Conservation (phyloP, 1,140 invertebrate species). For the Apis cerana region DNA sequence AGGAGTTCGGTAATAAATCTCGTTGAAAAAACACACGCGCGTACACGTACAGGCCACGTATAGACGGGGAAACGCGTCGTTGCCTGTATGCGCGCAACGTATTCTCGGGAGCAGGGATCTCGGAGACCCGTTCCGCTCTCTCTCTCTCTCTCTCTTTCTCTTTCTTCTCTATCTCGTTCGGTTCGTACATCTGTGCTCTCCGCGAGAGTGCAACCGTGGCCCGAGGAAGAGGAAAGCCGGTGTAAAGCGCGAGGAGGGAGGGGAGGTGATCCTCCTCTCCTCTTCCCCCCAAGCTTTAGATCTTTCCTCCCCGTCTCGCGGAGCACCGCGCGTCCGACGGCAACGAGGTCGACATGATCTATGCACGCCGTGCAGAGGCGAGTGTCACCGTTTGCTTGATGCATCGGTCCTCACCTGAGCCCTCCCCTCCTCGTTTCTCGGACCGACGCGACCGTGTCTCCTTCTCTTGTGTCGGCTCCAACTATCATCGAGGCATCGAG, state of each 20-base stretch:
- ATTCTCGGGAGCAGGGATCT: slow-evolving; percentile 49
- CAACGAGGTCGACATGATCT: slow-evolving; percentile 73
- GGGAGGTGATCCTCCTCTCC: neutral
- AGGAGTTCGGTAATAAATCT: slow-evolving; percentile 80
- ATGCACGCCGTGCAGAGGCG: slow-evolving; percentile 68
- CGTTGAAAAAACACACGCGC: slow-evolving; percentile 77
- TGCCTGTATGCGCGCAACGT: slow-evolving; percentile 31
- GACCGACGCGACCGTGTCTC: neutral
- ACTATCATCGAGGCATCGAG: no score
- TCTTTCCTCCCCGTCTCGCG: slow-evolving; percentile 42
- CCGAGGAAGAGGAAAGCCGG: slow-evolving; percentile 55
- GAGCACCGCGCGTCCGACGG: slow-evolving; percentile 45
- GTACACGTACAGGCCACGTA: slow-evolving; percentile 39
- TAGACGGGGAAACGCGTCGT: slow-evolving; percentile 35
- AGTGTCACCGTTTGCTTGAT: slow-evolving; percentile 70
- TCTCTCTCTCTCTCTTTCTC: no score
- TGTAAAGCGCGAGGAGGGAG: slow-evolving; percentile 19
- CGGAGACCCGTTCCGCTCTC: slow-evolving; percentile 46
- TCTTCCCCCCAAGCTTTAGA: slow-evolving; percentile 49
- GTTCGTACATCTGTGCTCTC: slow-evolving; percentile 63
- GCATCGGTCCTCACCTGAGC: slow-evolving; percentile 67
- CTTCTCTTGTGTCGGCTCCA: no score
- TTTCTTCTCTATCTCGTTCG: slow-evolving; percentile 67
- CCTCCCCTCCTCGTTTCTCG: slow-evolving; percentile 52
- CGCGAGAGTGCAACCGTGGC: slow-evolving; percentile 21